phyloP scores from a whole-genome alignment of 2,888 invertebrate species.

The Aspidapion aeneum region DNA sequence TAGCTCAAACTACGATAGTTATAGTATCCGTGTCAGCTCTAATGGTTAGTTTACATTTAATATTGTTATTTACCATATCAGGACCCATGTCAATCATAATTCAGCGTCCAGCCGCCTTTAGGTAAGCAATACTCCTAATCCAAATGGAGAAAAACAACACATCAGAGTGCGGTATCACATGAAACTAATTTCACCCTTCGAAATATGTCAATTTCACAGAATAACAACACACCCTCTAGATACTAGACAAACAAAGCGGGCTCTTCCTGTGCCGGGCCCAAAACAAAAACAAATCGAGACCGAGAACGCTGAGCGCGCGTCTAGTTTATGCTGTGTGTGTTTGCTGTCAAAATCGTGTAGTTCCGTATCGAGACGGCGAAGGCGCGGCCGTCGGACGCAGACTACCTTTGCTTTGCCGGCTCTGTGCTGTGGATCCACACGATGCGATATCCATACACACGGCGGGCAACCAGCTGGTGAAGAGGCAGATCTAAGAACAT shows the following conservation, averaged over 20 bases:
- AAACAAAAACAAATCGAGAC: not conserved
- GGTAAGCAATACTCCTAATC: not conserved
- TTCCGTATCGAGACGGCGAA: constrained; percentile 2
- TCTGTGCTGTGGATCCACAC: too few species aligned
- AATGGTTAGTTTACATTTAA: too few species aligned
- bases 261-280: too few species aligned
- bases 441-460: too few species aligned
- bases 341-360: too few species aligned
- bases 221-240: not conserved
- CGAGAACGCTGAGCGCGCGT: too few species aligned
- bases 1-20: too few species aligned
- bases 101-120: not conserved
- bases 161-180: not conserved
- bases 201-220: not conserved
- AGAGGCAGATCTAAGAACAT: too few species aligned
- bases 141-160: constrained; percentile 1
- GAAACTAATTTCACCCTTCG: not conserved
- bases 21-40: too few species aligned
- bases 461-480: too few species aligned
- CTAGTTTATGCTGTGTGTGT: constrained; percentile 2
- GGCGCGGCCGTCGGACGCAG: constrained; percentile 19
- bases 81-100: constrained; percentile 25
- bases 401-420: constrained; percentile 11
- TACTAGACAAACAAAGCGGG: not conserved
- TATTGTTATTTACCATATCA: constrained; percentile 26